Percentiles rank a stretch among this genome's conserved stretches.
Conservation (phyloP, 2,888 invertebrate genomes). For the Caenorhabditis panamensis region DNA sequence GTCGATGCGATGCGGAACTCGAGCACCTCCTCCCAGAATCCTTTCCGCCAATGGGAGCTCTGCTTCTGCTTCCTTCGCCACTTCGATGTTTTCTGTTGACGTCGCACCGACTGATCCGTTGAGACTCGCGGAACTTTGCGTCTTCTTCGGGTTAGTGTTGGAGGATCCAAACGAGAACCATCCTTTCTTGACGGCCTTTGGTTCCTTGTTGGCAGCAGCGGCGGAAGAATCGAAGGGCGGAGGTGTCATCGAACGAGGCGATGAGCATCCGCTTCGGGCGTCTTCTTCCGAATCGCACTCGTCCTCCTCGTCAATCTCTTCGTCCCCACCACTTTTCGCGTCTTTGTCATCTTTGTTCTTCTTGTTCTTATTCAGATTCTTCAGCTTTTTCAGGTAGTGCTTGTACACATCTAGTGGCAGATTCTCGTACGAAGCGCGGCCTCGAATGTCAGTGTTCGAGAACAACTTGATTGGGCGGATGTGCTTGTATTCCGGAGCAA, state of each 20-base stretch:
- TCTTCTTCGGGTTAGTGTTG: conserved; percentile 53
- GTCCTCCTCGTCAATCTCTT: conserved; percentile 73
- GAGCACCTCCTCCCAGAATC: conserved; percentile 55
- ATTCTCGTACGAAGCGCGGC: conserved; percentile 68
- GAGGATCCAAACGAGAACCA: conserved; percentile 67
- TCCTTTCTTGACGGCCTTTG: conserved; percentile 63
- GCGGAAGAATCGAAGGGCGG: conserved; percentile 41
- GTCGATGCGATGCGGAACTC: conserved; percentile 66
- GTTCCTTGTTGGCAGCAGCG: conserved; percentile 37
- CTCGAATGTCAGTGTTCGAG: conserved; percentile 58
- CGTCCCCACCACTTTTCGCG: conserved; percentile 66
- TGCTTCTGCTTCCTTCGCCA: conserved; percentile 65
- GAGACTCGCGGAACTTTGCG: conserved; percentile 44
- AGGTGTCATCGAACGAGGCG: conserved; percentile 76
- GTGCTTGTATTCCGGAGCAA: conserved; percentile 76
- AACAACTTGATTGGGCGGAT: conserved; percentile 79
- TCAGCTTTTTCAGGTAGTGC: conserved; percentile 77
- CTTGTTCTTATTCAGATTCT: conserved; percentile 72
- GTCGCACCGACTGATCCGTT: conserved; percentile 28
- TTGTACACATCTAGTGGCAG: conserved; percentile 76
- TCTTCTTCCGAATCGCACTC: conserved; percentile 76
- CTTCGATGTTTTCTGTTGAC: conserved; percentile 60
- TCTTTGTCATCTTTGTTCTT: conserved; percentile 64
- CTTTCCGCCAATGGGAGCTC: conserved; percentile 68
- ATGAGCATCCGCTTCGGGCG: conserved; percentile 70